Evolutionary conservation across 2,888 invertebrate genomes (phyloP).

Genomic region (Sialis fuliginosa): DNA sequence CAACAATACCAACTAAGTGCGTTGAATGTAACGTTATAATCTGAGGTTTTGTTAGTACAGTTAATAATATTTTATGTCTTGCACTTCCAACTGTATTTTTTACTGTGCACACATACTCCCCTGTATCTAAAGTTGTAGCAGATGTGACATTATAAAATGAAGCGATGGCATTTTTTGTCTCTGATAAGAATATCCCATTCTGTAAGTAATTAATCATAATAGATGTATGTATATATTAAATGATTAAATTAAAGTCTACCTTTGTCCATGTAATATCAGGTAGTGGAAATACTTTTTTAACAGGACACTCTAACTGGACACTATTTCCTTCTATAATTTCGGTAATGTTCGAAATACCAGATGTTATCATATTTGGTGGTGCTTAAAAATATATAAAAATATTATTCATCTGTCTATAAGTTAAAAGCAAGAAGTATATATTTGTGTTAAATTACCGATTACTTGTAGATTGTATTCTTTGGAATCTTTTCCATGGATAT

Average conservation of each 20-base stretch:
- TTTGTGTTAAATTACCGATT: constrained; percentile 13
- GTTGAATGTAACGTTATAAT: constrained; percentile 1
- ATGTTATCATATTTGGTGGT: constrained; percentile 9
- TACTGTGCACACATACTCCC: constrained; percentile 39
- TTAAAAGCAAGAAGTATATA: background rate
- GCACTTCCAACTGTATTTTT: constrained; percentile 33
- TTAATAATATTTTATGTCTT: background rate
- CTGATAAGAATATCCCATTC: too few relatives aligned
- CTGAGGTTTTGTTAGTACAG: constrained; percentile 8
- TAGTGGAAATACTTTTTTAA: constrained; percentile 12
- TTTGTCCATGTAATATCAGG: constrained; percentile 14
- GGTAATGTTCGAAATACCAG: constrained; percentile 7
- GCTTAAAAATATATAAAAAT: constrained; percentile 9
- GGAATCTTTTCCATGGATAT: constrained; percentile 27
- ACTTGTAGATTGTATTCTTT: constrained; percentile 16
- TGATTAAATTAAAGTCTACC: constrained; percentile 7
- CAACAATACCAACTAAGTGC: constrained; percentile 13
- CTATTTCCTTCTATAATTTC: constrained; percentile 13
- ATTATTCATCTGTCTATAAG: background rate
- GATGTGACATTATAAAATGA: background rate
- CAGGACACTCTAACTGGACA: constrained; percentile 15
- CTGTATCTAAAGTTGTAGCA: constrained; percentile 20
- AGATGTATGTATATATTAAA: too few relatives aligned
- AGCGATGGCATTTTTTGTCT: too few relatives aligned
- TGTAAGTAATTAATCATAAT: too few relatives aligned